Conservation (phyloP, 2,113 vertebrate species). For the Pseudorasbora parva region DNA sequence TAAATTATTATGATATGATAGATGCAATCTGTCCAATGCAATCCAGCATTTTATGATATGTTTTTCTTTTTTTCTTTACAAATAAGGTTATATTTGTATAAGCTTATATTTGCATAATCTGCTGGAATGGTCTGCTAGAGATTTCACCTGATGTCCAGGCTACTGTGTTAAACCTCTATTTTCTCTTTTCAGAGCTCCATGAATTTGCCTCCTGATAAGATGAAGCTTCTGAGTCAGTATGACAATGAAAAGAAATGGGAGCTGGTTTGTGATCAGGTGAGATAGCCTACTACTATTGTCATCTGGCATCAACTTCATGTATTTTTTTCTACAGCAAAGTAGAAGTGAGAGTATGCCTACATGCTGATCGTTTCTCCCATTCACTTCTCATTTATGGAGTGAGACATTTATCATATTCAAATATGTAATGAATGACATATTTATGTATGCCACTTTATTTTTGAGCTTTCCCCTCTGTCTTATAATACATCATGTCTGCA, state of each 20-base stretch:
- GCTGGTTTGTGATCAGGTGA: conserved; percentile 92
- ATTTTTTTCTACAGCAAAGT: neutral
- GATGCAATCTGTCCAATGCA: neutral
- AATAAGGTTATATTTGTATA: neutral
- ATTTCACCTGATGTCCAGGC: neutral
- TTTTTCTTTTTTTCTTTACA: too few species aligned
- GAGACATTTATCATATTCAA: neutral
- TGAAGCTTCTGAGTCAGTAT: conserved; percentile 88
- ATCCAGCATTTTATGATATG: neutral
- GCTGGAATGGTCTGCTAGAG: too few species aligned
- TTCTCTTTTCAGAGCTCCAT: conserved; percentile 83
- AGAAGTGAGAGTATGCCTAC: neutral
- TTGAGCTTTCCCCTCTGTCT: neutral
- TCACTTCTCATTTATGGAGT: neutral
- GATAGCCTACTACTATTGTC: neutral
- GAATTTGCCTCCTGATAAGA: conserved; percentile 95
- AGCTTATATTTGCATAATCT: too few species aligned
- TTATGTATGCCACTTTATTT: neutral
- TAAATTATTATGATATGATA: neutral
- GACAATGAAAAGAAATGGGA: conserved; percentile 99
- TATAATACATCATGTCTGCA: neutral
- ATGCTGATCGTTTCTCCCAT: neutral
- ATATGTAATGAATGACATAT: neutral
- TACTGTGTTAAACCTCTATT: conserved; percentile 19
- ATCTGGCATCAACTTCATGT: neutral